phyloP scores from a whole-genome alignment of 2,888 invertebrate species.

The Eurytoma adleriae region DNA sequence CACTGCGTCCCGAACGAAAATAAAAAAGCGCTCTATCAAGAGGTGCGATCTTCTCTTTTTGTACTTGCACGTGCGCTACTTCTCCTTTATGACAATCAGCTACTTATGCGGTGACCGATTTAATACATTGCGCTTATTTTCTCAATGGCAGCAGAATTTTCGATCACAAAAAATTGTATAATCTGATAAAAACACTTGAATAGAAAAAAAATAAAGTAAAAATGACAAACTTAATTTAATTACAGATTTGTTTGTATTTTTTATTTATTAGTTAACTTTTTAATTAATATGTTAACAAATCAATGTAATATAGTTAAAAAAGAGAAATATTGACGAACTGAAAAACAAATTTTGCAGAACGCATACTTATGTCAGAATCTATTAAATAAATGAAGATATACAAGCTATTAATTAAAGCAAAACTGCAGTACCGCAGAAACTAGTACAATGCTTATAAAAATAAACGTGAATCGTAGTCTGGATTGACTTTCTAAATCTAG shows the following conservation, averaged over 20 bases:
- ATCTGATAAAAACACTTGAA: background rate
- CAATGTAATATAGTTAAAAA: too few species aligned
- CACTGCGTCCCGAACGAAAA: background rate
- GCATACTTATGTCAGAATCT: too few species aligned
- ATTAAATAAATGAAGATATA: background rate
- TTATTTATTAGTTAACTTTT: too few species aligned
- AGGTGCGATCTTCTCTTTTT: slow-evolving; percentile 28
- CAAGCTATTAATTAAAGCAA: background rate
- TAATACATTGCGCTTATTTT: too few species aligned
- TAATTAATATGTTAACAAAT: too few species aligned
- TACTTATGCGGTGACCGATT: background rate
- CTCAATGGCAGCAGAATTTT: too few species aligned
- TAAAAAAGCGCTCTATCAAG: slow-evolving; percentile 6
- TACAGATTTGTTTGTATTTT: too few species aligned
- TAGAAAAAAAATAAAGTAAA: background rate
- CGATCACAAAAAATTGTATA: too few species aligned
- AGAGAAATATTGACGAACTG: too few species aligned
- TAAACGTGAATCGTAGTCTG: slow-evolving; percentile 16
- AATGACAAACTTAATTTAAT: background rate
- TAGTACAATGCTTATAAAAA: background rate
- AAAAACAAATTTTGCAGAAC: too few species aligned
- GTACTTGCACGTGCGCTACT: slow-evolving; percentile 10
- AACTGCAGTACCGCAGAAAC: background rate
- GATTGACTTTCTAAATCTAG: slow-evolving; percentile 67
- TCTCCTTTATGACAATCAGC: background rate